phyloP scores from a whole-genome alignment of 2,888 invertebrate species.

The Stictocephala bisonia region DNA sequence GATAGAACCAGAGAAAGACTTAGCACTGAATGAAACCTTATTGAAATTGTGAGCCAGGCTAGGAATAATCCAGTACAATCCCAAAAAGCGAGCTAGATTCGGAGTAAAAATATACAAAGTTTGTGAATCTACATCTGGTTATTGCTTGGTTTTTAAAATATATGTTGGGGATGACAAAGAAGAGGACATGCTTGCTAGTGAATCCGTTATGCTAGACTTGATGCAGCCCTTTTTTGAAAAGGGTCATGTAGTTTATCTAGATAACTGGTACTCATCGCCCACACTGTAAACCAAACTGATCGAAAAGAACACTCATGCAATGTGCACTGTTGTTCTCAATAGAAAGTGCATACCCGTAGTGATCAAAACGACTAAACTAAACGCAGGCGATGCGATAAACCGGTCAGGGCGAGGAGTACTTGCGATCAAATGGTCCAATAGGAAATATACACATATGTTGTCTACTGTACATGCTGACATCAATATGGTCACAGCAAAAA shows the following conservation, averaged over 20 bases:
- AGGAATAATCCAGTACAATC: slow-evolving; percentile 61
- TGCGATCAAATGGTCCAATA: slow-evolving; percentile 29
- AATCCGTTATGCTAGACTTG: slow-evolving; percentile 32
- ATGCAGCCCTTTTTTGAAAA: slow-evolving; percentile 18
- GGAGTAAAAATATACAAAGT: slow-evolving; percentile 62
- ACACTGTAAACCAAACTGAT: slow-evolving; percentile 2
- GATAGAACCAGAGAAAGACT: slow-evolving; percentile 54
- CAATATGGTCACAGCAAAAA: slow-evolving; percentile 31
- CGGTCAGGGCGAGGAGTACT: slow-evolving; percentile 10
- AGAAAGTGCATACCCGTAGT: slow-evolving; percentile 19
- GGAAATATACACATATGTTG: slow-evolving; percentile 25
- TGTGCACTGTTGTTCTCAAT: neutral
- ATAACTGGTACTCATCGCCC: slow-evolving; percentile 41
- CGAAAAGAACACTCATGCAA: slow-evolving; percentile 9
- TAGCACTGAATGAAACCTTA: slow-evolving; percentile 62
- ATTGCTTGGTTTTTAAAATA: slow-evolving; percentile 34
- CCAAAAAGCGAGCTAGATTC: slow-evolving; percentile 60
- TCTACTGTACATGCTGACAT: slow-evolving; percentile 22
- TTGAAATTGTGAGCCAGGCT: slow-evolving; percentile 61
- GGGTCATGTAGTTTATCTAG: slow-evolving; percentile 12
- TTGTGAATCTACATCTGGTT: slow-evolving; percentile 52
- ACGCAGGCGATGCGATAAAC: slow-evolving; percentile 15
- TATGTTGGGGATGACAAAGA: slow-evolving; percentile 22
- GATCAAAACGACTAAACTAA: neutral
- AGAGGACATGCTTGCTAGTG: slow-evolving; percentile 35